Evolutionary conservation across 2,797 vertebrate species (phyloP).

Genomic region (Linurgus olivaceus): DNA sequence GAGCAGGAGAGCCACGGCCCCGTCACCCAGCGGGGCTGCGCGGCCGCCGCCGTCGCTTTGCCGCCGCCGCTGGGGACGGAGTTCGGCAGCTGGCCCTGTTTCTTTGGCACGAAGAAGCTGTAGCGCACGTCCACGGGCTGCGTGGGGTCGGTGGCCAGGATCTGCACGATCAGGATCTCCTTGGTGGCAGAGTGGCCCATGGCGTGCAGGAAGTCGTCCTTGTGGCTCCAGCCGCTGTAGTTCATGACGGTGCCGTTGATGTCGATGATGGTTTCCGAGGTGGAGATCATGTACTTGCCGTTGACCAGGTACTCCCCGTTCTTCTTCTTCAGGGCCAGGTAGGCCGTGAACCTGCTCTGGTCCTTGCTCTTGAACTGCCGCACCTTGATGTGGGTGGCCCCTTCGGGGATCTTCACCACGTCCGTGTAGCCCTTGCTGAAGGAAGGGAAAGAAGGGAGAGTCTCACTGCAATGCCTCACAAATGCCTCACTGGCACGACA

Average conservation of each 20-base stretch:
- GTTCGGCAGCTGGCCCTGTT: slow-evolving; percentile 69
- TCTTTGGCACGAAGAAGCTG: slow-evolving; percentile 90
- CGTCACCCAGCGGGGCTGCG: slow-evolving; percentile 86
- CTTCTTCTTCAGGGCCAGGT: slow-evolving; percentile 90
- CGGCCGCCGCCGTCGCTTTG: slow-evolving; percentile 39
- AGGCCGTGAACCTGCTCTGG: slow-evolving; percentile 90
- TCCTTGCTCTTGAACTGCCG: slow-evolving; percentile 95
- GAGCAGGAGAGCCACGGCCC: slow-evolving; percentile 93
- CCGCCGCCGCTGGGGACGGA: slow-evolving; percentile 66
- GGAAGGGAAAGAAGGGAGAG: not conserved
- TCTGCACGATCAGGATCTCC: slow-evolving; percentile 88
- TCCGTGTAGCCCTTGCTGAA: slow-evolving; percentile 96
- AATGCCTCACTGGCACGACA: not conserved
- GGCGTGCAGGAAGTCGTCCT: slow-evolving; percentile 89
- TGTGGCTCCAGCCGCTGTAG: slow-evolving; percentile 97
- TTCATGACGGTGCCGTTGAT: slow-evolving; percentile 93
- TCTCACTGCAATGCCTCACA: not conserved
- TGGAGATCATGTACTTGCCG: slow-evolving; percentile 98
- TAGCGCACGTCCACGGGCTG: slow-evolving; percentile 93
- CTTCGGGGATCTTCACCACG: slow-evolving; percentile 91
- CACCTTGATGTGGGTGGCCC: slow-evolving; percentile 94
- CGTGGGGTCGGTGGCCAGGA: slow-evolving; percentile 90
- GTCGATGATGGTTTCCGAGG: slow-evolving; percentile 91
- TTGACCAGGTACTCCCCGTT: slow-evolving; percentile 92
- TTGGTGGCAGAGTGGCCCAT: slow-evolving; percentile 90